phyloP scores from a whole-genome alignment of 2,888 invertebrate species.

The Rotaria socialis region DNA sequence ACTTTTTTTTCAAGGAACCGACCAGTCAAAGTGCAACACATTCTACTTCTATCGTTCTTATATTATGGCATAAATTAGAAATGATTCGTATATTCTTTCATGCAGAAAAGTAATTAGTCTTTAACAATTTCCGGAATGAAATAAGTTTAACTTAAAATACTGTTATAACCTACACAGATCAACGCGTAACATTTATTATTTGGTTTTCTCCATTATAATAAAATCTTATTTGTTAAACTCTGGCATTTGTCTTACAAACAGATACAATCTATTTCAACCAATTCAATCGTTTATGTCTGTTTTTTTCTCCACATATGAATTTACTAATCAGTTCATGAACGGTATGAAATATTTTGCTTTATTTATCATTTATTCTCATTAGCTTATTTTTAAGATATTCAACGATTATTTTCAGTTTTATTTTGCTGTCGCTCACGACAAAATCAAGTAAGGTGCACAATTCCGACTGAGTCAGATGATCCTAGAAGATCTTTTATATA shows the following conservation, averaged over 20 bases:
- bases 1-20: background rate
- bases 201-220: no score
- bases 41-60: background rate
- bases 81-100: background rate
- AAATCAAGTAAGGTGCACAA: background rate
- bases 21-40: background rate
- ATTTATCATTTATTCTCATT: background rate
- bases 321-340: background rate
- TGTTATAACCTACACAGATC: background rate
- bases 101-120: background rate
- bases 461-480: background rate
- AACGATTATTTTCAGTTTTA: background rate
- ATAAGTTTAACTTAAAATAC: background rate
- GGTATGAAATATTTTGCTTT: background rate
- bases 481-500: background rate
- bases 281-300: no score
- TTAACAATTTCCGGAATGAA: background rate
- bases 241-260: no score
- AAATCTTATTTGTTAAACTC: no score
- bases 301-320: background rate
- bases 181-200: no score
- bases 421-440: background rate
- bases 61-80: background rate
- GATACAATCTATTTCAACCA: no score
- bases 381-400: background rate